Base-by-base conservation (phyloP, 2,888 invertebrate genomes). In the Lasioglossum leucozonium region DNA sequence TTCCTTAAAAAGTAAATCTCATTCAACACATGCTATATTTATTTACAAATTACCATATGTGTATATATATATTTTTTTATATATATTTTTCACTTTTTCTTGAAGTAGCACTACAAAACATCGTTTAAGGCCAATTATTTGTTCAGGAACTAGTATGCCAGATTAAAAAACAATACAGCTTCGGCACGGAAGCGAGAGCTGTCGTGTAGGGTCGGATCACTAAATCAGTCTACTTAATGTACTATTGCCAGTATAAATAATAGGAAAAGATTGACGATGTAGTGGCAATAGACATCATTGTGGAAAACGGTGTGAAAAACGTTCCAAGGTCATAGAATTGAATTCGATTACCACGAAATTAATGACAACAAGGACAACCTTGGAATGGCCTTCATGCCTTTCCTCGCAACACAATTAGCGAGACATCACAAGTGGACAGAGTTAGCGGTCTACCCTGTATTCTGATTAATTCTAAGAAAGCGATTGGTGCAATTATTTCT, bases 61-160 rank as follows among this genome's bases (percentile, higher is more conserved):
- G 30, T 65, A n/a, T 62, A 62, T 77, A 72, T 79, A 75, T 55
- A 58, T n/a, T n/a, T n/a, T 26, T 51, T 4, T 37, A 37, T 74
- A 44, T 44, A 71, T 71, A 42, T 58, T 30, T 51, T 44, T 67
- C 26, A 34, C 18, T 40, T 74, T 71, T 72, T 47, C n/a, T 80
- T 40, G 69, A 79, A 77, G 67, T 74, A 77, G 47, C 83, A 77
- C 75, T 86, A 86, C 76, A 78, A 86, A 80, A 87, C 62, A 51
- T 86, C 58, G 30, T 79, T 77, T 84, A 87, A 87, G 87, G 87
- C 86, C 86, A 87, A 87, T 86, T 77, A 83, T 72, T 74, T 75
- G 65, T 74, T 86, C 83, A 90, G 90, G 90, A 90, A 90, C 90
- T 87, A 86, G 81, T 74, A 74, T 87, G 87, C 73, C 84, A 78